Base-by-base conservation (phyloP, 2,888 invertebrate species). In the Drosophila suboccidentalis region DNA sequence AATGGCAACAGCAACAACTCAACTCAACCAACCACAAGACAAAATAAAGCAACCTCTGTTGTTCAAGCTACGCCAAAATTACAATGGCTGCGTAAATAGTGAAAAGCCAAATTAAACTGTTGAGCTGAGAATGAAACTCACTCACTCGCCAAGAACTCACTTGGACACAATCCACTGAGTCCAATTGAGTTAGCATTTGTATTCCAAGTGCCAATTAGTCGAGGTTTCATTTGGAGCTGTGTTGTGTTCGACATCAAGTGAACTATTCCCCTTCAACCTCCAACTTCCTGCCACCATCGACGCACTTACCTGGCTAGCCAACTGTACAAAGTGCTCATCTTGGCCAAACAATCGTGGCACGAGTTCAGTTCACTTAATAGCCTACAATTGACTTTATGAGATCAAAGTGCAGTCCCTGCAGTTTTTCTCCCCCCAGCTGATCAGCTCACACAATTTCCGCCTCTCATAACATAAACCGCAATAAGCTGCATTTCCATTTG, bases 201-300 rank as follows among this genome's bases (percentile, higher is more conserved):
- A 68, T 78, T 82, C 73, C 73, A 78, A 87, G 89, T 75, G 75
- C 82, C 86, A 87, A 87, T 87, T 87, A 87, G 86, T 60, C 51
- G 75, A 57, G 88, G 71, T 77, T 74, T 69, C 71, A 71, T 70
- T 77, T 57, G 72, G 57, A 53, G 26, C 29, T 54, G 59, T 32
- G 46, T 70, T 66, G 67, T 63, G 81, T 65, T 74, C 50, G 43
- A 54, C n/a, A 55, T 51, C 58, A 58, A 69, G 74, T 63, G 51
- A 61, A 26, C 29, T 22, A 13, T 32, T 3, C 26, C 13, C 22
- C 43, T 41, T 1, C 8, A 9, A 22, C 22, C 32, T 41, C 1
- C 8, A 9, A 22, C 44, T n/a, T 26, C 11, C 13, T 13, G 4
- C n/a, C 15, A 4, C 22, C 26, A 6, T 13, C 36, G n/a, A 11